phyloP scores from a whole-genome alignment of 2,797 vertebrate species.

The Rhinatrema bivittatum region DNA sequence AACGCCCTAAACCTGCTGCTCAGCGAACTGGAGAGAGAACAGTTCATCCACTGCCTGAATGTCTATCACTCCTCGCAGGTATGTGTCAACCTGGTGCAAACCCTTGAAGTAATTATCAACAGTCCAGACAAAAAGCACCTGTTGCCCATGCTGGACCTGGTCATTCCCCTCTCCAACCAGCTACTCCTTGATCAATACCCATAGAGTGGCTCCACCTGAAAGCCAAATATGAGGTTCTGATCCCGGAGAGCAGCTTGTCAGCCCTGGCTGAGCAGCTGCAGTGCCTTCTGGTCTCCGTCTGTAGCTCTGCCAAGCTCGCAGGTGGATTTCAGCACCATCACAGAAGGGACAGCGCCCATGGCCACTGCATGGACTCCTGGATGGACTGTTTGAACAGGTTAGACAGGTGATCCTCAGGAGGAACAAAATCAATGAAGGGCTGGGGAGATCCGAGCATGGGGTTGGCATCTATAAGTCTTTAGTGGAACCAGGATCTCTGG shows the following conservation, averaged over 20 bases:
- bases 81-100: slow-evolving; percentile 94
- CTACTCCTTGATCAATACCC: slow-evolving; percentile 92
- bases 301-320: slow-evolving; percentile 12
- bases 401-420: slow-evolving; percentile 80
- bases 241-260: slow-evolving; percentile 31
- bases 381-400: slow-evolving; percentile 46
- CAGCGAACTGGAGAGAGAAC: slow-evolving; percentile 83
- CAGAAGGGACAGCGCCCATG: slow-evolving; percentile 41
- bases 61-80: slow-evolving; percentile 91
- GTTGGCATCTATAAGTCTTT: slow-evolving; percentile 95
- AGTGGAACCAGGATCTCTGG: slow-evolving; percentile 89
- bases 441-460: slow-evolving; percentile 92
- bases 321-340: neutral
- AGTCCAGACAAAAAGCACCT: slow-evolving; percentile 85
- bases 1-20: slow-evolving; percentile 85
- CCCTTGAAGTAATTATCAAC: slow-evolving; percentile 84
- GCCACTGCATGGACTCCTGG: neutral
- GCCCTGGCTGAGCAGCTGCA: slow-evolving; percentile 6
- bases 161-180: slow-evolving; percentile 93
- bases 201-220: slow-evolving; percentile 86
- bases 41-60: slow-evolving; percentile 93
- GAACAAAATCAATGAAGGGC: slow-evolving; percentile 84
- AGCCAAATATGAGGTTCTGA: slow-evolving; percentile 40
- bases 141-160: slow-evolving; percentile 86
- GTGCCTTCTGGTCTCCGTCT: slow-evolving; percentile 32